A percentile compares a stretch with the other conserved stretches of the same genome.
phyloP scores from a whole-genome alignment of 2,888 invertebrate genomes.

The Philopedon plagiatum region DNA sequence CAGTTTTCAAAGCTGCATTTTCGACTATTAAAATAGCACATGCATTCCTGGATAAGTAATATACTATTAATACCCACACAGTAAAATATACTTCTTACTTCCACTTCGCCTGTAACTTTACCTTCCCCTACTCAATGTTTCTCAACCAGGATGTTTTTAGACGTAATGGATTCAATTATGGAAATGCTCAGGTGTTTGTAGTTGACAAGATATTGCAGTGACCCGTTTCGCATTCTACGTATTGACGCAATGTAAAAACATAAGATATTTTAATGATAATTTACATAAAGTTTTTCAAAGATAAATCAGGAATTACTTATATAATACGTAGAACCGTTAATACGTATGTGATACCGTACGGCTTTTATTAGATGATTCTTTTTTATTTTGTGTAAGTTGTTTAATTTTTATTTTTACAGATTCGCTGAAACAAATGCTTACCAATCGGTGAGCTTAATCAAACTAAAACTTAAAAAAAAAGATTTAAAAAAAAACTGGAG shows the following conservation, averaged over 20 bases:
- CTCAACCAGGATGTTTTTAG: slow-evolving; percentile 37
- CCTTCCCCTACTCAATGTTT: slow-evolving; percentile 29
- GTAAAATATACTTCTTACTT: too few species aligned
- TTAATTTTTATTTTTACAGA: too few species aligned
- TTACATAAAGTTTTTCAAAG: slow-evolving; percentile 9
- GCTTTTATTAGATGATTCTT: not conserved
- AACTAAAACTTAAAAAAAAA: too few species aligned
- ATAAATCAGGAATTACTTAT: slow-evolving; percentile 12
- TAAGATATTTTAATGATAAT: slow-evolving; percentile 20
- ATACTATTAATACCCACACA: too few species aligned
- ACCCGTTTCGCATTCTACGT: slow-evolving; percentile 30
- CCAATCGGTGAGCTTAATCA: too few species aligned
- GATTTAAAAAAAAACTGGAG: too few species aligned
- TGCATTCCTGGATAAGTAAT: too few species aligned
- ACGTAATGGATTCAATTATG: slow-evolving; percentile 41
- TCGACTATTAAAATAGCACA: too few species aligned
- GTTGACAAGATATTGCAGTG: slow-evolving; percentile 43
- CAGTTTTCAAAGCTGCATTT: too few species aligned
- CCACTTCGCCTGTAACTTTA: not conserved
- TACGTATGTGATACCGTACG: not conserved
- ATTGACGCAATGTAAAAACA: slow-evolving; percentile 17
- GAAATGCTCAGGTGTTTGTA: slow-evolving; percentile 46
- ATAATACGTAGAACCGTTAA: not conserved
- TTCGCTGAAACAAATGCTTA: too few species aligned
- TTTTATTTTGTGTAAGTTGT: too few species aligned